Conservation (phyloP, 2,888 invertebrate genomes). For the Linnaemya tessellans region DNA sequence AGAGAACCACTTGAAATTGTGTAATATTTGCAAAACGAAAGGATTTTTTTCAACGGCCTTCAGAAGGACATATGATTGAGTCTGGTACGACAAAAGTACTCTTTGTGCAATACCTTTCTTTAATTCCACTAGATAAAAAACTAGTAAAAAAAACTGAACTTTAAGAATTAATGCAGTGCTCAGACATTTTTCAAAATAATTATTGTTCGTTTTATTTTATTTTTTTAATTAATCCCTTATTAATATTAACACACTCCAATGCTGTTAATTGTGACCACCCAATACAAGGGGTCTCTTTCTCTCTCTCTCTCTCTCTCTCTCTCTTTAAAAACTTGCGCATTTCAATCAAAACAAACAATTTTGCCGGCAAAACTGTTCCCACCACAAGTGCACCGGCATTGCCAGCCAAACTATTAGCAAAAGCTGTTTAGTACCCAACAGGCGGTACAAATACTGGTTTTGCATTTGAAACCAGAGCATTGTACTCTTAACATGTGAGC, state of each 20-base stretch:
- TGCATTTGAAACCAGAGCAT: conserved; percentile 41
- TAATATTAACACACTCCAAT: conserved; percentile 17
- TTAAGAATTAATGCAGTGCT: neutral
- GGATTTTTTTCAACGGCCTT: no score
- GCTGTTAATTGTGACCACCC: conserved; percentile 31
- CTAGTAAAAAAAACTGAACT: no score
- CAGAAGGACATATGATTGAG: no score
- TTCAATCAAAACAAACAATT: conserved; percentile 71
- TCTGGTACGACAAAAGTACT: no score
- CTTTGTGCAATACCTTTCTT: no score
- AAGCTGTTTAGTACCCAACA: conserved; percentile 47
- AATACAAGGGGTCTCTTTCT: no score
- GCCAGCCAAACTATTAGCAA: conserved; percentile 15
- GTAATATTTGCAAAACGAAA: no score
- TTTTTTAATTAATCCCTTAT: no score
- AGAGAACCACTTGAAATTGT: no score
- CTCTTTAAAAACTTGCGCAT: conserved; percentile 62
- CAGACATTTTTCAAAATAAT: no score
- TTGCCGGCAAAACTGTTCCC: conserved; percentile 72
- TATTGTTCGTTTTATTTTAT: neutral
- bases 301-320: no score
- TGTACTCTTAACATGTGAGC: conserved; percentile 43
- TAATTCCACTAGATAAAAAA: no score
- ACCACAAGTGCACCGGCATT: conserved; percentile 53
- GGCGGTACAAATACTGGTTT: conserved; percentile 63